Percentiles rank a stretch among this genome's conserved stretches.
phyloP scores from a whole-genome alignment of 2,888 invertebrate genomes.

The Gisinianus flammeolus region DNA sequence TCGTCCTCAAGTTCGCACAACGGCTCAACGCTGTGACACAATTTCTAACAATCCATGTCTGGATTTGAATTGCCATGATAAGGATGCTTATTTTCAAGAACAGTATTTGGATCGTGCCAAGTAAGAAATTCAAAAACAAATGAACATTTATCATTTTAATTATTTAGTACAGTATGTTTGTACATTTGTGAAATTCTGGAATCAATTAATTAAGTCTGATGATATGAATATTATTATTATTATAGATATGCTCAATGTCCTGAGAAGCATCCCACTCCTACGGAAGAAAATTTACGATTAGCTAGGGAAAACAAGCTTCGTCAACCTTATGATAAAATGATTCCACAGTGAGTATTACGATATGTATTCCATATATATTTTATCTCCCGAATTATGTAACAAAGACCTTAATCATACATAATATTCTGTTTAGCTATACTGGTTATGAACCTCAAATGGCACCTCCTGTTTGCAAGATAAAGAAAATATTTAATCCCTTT shows the following conservation, averaged over 20 bases:
- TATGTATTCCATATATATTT: background rate
- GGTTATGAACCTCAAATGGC: conserved; percentile 47
- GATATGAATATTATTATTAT: too few relatives aligned
- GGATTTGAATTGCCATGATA: conserved; percentile 42
- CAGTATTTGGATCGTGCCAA: conserved; percentile 52
- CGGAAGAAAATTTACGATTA: conserved; percentile 50
- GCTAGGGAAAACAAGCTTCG: conserved; percentile 52
- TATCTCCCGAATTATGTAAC: background rate
- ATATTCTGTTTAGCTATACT: too few relatives aligned
- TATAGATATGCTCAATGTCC: conserved; percentile 51
- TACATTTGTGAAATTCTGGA: too few relatives aligned
- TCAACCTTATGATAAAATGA: conserved; percentile 53
- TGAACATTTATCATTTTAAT: too few relatives aligned
- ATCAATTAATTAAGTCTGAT: too few relatives aligned
- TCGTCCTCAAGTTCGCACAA: conserved; percentile 49
- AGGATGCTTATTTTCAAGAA: conserved; percentile 56
- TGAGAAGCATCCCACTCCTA: conserved; percentile 42
- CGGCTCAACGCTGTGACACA: conserved; percentile 54
- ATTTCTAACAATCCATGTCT: conserved; percentile 53
- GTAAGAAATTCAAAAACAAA: conserved; percentile 38
- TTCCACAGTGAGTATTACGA: conserved; percentile 48
- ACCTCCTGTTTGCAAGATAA: conserved; percentile 57
- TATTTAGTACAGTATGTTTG: too few relatives aligned
- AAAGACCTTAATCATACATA: background rate
- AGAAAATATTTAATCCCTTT: conserved; percentile 45